A percentile compares a stretch with the other conserved stretches of the same genome.
phyloP scores from a whole-genome alignment of 1,140 invertebrate genomes.

The Penaeus vannamei region DNA sequence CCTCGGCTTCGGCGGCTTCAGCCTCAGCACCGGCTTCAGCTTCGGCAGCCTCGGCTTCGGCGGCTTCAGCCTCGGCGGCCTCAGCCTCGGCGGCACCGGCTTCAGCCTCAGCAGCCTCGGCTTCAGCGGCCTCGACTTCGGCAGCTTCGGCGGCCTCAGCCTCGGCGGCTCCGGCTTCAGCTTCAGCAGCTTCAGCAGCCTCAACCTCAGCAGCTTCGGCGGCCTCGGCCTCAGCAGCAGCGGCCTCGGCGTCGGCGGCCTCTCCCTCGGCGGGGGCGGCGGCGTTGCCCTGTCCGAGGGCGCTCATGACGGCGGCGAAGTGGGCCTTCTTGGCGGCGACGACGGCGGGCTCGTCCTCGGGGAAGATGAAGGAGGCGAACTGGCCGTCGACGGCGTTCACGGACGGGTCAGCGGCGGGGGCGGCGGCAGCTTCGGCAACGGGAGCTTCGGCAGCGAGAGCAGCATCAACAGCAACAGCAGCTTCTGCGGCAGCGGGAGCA shows the following conservation, averaged over 20 bases:
- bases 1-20: slow-evolving; percentile 16
- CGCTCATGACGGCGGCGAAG: slow-evolving; percentile 59
- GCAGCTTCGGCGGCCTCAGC: slow-evolving; percentile 39
- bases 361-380: slow-evolving; percentile 67
- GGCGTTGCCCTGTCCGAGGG: slow-evolving; percentile 22
- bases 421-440: slow-evolving; percentile 26
- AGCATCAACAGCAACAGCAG: slow-evolving; percentile 15
- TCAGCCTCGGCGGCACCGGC: background rate
- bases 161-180: slow-evolving; percentile 30
- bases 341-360: slow-evolving; percentile 60
- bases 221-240: background rate
- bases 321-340: slow-evolving; percentile 64
- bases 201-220: slow-evolving; percentile 8
- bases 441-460: slow-evolving; percentile 1
- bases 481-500: slow-evolving; percentile 11
- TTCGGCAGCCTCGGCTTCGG: background rate
- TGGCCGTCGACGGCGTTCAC: slow-evolving; percentile 56
- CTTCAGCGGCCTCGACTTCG: slow-evolving; percentile 31
- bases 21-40: slow-evolving; percentile 37
- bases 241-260: background rate
- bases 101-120: slow-evolving; percentile 17
- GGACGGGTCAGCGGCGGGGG: slow-evolving; percentile 44
- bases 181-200: slow-evolving; percentile 32
- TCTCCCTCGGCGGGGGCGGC: background rate
- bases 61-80: no score